Base-by-base conservation (phyloP, 2,888 invertebrate species). In the Zele albiditarsus region DNA sequence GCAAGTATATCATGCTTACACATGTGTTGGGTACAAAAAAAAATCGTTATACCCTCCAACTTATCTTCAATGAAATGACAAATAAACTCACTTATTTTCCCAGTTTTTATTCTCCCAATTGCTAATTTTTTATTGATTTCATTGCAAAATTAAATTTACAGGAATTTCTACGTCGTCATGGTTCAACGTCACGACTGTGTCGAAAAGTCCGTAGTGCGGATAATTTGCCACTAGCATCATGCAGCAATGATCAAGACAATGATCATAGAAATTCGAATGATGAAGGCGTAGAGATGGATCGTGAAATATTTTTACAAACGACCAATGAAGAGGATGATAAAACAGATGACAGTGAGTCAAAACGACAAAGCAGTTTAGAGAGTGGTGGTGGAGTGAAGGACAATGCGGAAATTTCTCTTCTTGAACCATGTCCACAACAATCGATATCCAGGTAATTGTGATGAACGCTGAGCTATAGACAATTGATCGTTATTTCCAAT, bases 151-250 rank as follows among this genome's bases (percentile, higher is more conserved):
- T n/a, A n/a, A n/a, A 46, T 80, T 71, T 80, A 3, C 78, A 89
- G 84, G 95, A 95, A 90, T 95, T 95, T 87, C 90, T 95, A 84
- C 92, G 95, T 70, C 91, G 95, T 74, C 95, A 95, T 87, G 95
- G 95, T 33, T 95, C 95, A 20, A 95, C 95, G 84, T 95, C 95
- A 73, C 93, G 93, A 82, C 90, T 95, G 74, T 95, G 95, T 87
- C 92, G 95, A 49, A 95, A 95, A 89, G 95, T 95, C 81, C 93
- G 94, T 84, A 94, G 94, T 89, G 94, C 93, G 78, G 94, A 94
- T 86, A 93, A 93, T 86, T 92, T 93, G 74, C 92, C 90, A 81
- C 89, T 90, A 86, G 90, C 84, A 84, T 91, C 88, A 75, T 84
- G 83, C 58, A 86, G 79, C 58, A 86, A 79, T 79, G 84, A 83